Evolutionary conservation across 2,797 vertebrate species (phyloP).

Genomic region (Hyperoplus lanceolatus): DNA sequence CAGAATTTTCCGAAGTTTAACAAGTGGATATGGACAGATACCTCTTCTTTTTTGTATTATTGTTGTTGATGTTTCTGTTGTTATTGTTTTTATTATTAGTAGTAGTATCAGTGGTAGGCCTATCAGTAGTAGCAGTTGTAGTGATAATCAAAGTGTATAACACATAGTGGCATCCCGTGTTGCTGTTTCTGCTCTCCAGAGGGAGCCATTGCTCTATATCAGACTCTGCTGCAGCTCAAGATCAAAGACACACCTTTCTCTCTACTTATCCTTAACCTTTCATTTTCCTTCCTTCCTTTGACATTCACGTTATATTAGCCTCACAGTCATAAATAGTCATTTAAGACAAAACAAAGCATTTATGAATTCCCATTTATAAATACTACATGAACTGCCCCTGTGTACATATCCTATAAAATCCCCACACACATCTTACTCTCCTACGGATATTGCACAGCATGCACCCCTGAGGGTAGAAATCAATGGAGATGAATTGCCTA

Average conservation of each 20-base stretch:
- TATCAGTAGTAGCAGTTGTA: no score
- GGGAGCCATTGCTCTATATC: slow-evolving; percentile 75
- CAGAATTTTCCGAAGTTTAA: no score
- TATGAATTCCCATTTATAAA: slow-evolving; percentile 11
- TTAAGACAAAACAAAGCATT: slow-evolving; percentile 22
- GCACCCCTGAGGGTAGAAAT: slow-evolving; percentile 56
- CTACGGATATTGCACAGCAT: slow-evolving; percentile 36
- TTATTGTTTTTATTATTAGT: not conserved
- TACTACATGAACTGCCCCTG: slow-evolving; percentile 29
- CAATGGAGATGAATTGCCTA: slow-evolving; percentile 70
- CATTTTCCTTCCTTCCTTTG: slow-evolving; percentile 9
- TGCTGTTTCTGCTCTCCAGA: slow-evolving; percentile 63
- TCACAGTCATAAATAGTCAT: slow-evolving; percentile 26
- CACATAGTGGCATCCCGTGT: not conserved
- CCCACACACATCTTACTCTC: slow-evolving; percentile 20
- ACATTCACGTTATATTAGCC: slow-evolving; percentile 28
- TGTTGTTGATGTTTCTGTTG: not conserved
- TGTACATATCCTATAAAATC: slow-evolving; percentile 44
- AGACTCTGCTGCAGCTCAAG: slow-evolving; percentile 2
- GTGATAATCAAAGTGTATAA: not conserved
- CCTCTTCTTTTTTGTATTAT: no score
- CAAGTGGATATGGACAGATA: no score
- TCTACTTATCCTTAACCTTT: slow-evolving; percentile 1
- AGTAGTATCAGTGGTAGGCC: not conserved
- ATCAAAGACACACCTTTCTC: not conserved